Evolutionary conservation across 1,140 invertebrate species (phyloP), one percentile per base, ranked within the genome.

Genomic region (Rhopalosiphum padi): DNA sequence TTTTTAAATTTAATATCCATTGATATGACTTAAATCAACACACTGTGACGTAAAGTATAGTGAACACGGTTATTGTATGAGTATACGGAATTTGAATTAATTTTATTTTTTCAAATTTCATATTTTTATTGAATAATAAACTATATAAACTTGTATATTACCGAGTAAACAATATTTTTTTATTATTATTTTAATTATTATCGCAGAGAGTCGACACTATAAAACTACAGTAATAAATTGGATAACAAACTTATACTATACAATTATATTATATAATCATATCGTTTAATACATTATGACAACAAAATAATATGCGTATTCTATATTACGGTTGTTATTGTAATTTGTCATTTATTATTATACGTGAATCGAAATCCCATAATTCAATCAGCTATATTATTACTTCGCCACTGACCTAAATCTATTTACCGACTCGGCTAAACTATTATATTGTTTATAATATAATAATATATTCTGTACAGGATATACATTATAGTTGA

Each of bases 391-490:
- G 60, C 60, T 77, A n/a, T 60, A n/a, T 30, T 77, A 77, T n/a
- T 77, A 77, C 18, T 77, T 15, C 0, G 15, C 60, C n/a, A 21
- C n/a, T 22, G 15, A 77, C n/a, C 30, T 77, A 77, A n/a, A n/a
- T 77, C 60, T 35, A n/a, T 2, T 77, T 6, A 77, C 15, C 60
- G 30, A 77, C 60, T 15, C 11, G 5, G n/a, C 15, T n/a, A n/a
- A 77, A 77, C 60, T 77, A 77, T 77, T 77, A n/a, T 77, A 77
- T 77, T 77, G 60, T n/a, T n/a, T 68, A 77, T 77, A 23, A 53
- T 23, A 23, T 53, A 30, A 30, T 30, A 60, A 30, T 30, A 60
- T 60, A 30, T 60, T 60, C 30, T 60, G 25, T 60, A 30, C 25
- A n/a, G 4, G 30, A n/a, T n/a, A 60, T 5, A n/a, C 5, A 77